These are phyloP conservation scores for Zeus faber DNA, from an alignment of 2,113 vertebrate genomes.

Conservation along the genomic window DNA sequence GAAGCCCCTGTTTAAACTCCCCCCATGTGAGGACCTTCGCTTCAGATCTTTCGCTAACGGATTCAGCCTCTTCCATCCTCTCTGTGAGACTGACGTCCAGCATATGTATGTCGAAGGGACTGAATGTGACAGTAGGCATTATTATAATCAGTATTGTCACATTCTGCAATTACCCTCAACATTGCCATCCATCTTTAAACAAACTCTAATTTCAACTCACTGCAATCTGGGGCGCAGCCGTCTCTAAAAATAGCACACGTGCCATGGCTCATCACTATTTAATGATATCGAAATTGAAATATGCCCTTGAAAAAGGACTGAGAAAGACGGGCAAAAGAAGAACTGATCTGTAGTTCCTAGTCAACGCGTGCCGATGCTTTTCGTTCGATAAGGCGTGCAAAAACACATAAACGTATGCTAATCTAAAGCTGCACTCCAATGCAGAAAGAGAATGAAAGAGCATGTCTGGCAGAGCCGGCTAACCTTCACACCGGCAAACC, in stretches of 20 bases:
- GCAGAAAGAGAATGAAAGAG: constrained; percentile 5
- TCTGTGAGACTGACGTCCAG: constrained; percentile 11
- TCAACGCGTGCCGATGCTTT: no score
- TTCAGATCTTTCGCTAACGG: constrained; percentile 31
- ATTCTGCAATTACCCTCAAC: constrained; percentile 5
- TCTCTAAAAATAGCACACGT: constrained; percentile 42
- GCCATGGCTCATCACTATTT: constrained; percentile 54
- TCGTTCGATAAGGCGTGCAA: no score
- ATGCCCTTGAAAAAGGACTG: neutral
- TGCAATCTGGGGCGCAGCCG: constrained; percentile 26
- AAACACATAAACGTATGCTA: no score
- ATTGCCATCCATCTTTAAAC: constrained; percentile 5
- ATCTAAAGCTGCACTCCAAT: no score
- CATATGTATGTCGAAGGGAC: neutral
- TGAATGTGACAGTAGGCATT: no score
- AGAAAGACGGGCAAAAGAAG: constrained; percentile 11
- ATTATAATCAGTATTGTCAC: constrained; percentile 15
- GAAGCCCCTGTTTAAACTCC: constrained; percentile 48
- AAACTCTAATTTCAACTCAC: constrained; percentile 7
- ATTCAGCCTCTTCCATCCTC: constrained; percentile 24
- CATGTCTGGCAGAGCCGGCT: constrained; percentile 12
- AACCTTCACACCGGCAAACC: constrained; percentile 10
- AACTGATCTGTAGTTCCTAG: no score
- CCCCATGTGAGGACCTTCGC: constrained; percentile 29
- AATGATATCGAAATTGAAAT: constrained; percentile 31